A percentile compares a stretch with the other conserved stretches of the same genome.
Conservation (phyloP, 23 tunicate genomes). For the Styela clava region DNA sequence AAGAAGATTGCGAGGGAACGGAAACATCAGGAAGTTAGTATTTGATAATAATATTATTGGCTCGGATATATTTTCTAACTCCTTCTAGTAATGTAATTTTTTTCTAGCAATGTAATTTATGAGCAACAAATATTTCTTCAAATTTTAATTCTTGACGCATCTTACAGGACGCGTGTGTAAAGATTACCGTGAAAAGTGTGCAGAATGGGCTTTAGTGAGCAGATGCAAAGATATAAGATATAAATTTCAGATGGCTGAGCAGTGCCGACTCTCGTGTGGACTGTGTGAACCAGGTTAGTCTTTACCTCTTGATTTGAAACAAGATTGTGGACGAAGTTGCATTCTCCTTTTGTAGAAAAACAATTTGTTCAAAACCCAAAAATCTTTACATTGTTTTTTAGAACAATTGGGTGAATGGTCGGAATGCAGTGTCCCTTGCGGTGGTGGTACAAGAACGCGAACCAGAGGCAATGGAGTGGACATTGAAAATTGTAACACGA, state of each 20-base stretch:
- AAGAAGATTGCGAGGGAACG: neutral
- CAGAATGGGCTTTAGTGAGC: conserved; percentile 5
- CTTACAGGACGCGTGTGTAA: neutral
- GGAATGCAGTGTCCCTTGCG: conserved; percentile 18
- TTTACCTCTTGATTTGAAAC: too few species aligned
- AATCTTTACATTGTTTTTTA: too few species aligned
- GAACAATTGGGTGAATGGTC: conserved; percentile 13
- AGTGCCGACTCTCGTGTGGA: conserved; percentile 14
- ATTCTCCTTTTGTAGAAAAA: too few species aligned
- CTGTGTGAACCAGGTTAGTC: neutral
- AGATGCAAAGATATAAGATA: neutral
- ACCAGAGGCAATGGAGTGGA: conserved; percentile 4
- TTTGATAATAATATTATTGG: neutral
- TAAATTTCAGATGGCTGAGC: conserved; percentile 9
- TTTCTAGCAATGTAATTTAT: too few species aligned
- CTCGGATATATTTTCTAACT: too few species aligned
- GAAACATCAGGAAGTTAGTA: neutral
- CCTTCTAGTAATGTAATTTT: too few species aligned
- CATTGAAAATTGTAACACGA: conserved; percentile 13
- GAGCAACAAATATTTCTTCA: too few species aligned
- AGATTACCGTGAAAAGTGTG: conserved; percentile 9
- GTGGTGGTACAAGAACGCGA: conserved; percentile 11
- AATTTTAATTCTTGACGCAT: neutral
- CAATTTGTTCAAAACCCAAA: too few species aligned
- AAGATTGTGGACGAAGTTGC: too few species aligned